Base-by-base conservation (phyloP, 2,113 vertebrate genomes). In the Rhinogobius similis region DNA sequence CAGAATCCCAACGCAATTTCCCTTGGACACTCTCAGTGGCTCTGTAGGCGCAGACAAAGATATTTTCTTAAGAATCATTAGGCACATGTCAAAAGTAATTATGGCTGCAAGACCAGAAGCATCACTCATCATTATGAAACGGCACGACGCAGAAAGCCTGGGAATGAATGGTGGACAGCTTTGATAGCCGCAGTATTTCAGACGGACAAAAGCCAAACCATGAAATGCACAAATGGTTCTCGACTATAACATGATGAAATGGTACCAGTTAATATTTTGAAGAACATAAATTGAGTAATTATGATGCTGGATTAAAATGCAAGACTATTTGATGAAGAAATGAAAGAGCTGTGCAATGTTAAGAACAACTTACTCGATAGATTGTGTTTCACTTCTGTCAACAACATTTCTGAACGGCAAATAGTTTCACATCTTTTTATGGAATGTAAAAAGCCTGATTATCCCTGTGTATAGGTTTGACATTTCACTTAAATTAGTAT, bases 1-100 rank as follows among this genome's bases (percentile, higher is more conserved):
- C 59, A 39, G 74, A 73, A 77, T 77, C 84, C 68, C 63, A 82
- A 58, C 71, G 68, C 53, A 62, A 79, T 76, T 69, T 58, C 52
- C 53, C 62, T 56, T 65, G 62, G 50, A 82, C 58, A 68, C 62
- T 77, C 50, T 67, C 38, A 41, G 61, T 74, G 80, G 70, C 63
- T 69, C n/a, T 68, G 50, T 26, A 46, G 66, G 64, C 32, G 52
- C 53, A 69, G 73, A 75, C 75, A 64, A 68, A 78, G 74, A 86
- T 75, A 29, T 65, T 38, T 44, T 62, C 76, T 71, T 75, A 66
- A 74, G 63, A 52, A 75, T 77, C 77, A 76, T 78, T 74, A 76
- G 65, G 39, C 69, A 70, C 72, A 68, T 70, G 73, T 82, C 86
- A 79, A 39, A 80, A 76, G 72, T 83, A 71, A 85, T 85, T 84